Base-by-base conservation (phyloP, 2,113 vertebrate species). In the Sinosuthora webbiana region DNA sequence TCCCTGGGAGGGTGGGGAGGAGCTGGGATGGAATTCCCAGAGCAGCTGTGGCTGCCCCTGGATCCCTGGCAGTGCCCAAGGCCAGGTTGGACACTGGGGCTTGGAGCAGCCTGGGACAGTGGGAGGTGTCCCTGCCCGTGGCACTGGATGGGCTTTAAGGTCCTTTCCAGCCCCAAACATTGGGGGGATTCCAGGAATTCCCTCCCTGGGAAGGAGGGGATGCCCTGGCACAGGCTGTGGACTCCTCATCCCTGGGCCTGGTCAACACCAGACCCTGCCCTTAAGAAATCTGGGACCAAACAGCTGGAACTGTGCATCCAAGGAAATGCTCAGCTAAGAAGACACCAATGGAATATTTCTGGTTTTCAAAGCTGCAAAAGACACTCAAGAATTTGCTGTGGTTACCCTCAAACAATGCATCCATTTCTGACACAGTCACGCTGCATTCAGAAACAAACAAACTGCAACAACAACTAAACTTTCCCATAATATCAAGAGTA, bases 131-230 rank as follows among this genome's bases (percentile, higher is more conserved):
- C 50, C 62, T 65, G 50, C 39, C 49, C 47, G 23, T 18, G 35
- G 33, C 4, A 35, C 15, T 35, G 60, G 77, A 0, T 15, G 41
- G 1, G 8, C 0, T 67, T 67, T 56, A 5, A 55, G 21, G 16
- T 6, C 25, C 33, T 10, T 56, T 31, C 33, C 77, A 67, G 21
- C 33, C 41, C 62, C 45, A 37, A 65, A 0, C 39, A 20, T 7
- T 39, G 33, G 6, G 22, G 4, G 10, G 33, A 67, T 56, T 37
- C 10, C 62, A 50, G 12, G 24, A 70, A 30, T 24, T 50, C 65
- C 13, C 10, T 35, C 17, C 42, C 57, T 37, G 39, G n/a, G 39
- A 63, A 21, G 27, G 33, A 55, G 39, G 7, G 4, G 41, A 21
- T 28, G 15, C 11, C 13, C 49, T 64, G 50, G n/a, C 50, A 24